phyloP scores from a whole-genome alignment of 2,797 vertebrate genomes.

The Labeo calbasu region DNA sequence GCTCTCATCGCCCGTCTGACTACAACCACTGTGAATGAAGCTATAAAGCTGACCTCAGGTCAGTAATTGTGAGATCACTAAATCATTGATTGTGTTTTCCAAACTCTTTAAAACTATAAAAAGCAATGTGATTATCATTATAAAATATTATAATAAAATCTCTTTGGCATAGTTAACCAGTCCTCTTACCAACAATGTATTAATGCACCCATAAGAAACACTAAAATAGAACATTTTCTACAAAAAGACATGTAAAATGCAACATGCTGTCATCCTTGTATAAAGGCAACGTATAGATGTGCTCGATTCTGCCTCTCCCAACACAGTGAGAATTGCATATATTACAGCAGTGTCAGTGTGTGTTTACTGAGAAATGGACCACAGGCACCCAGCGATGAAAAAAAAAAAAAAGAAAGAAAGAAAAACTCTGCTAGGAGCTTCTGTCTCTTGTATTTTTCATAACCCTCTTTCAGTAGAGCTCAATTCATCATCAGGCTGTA shows the following conservation, averaged over 20 bases:
- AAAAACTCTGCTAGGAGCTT: constrained; percentile 55
- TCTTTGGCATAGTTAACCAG: constrained; percentile 78
- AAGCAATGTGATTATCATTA: constrained; percentile 74
- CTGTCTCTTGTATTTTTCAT: background rate
- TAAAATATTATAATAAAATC: constrained; percentile 77
- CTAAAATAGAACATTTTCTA: constrained; percentile 70
- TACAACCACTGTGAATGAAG: constrained; percentile 52
- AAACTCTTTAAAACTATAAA: constrained; percentile 62
- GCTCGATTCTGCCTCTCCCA: constrained; percentile 74
- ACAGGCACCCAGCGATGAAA: constrained; percentile 53
- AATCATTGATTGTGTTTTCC: constrained; percentile 34
- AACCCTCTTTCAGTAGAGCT: constrained; percentile 7
- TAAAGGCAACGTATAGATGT: constrained; percentile 76
- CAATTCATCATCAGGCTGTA: background rate
- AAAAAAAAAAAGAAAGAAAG: background rate
- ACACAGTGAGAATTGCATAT: constrained; percentile 77
- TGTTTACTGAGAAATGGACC: constrained; percentile 51
- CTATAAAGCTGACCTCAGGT: constrained; percentile 40
- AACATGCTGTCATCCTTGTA: constrained; percentile 67
- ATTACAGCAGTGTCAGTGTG: constrained; percentile 71
- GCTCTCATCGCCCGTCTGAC: constrained; percentile 2
- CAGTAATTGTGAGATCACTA: constrained; percentile 34
- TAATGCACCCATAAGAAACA: constrained; percentile 76
- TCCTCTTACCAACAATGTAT: constrained; percentile 58
- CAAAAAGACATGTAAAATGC: constrained; percentile 68